These are phyloP conservation scores for Xyliphius kryptos DNA, from an alignment of 2,113 vertebrate genomes.

Conservation along the genomic window DNA sequence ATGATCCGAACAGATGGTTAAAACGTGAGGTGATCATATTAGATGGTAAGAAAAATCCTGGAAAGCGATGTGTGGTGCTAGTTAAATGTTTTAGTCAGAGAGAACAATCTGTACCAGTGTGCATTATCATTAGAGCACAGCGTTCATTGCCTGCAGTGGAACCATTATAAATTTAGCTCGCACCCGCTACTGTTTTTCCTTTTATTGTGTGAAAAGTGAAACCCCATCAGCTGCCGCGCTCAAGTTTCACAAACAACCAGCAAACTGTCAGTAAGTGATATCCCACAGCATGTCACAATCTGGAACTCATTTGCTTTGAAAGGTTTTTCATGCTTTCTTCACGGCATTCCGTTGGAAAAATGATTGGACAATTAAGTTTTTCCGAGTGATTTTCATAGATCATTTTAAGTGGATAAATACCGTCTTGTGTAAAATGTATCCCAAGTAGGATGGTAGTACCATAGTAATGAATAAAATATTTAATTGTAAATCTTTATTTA, in stretches of 20 bases:
- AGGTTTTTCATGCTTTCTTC: not conserved
- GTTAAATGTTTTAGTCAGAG: constrained; percentile 2
- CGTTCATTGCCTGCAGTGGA: constrained; percentile 5
- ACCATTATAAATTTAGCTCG: constrained; percentile 25
- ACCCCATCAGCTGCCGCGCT: constrained; percentile 21
- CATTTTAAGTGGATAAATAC: constrained; percentile 7
- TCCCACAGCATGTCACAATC: constrained; percentile 21
- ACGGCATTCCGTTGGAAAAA: constrained; percentile 17
- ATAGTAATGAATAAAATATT: too few species aligned
- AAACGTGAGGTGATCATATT: not conserved
- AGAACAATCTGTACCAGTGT: not conserved
- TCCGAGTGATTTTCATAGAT: not conserved
- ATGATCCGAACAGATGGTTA: not conserved
- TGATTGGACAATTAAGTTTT: constrained; percentile 14
- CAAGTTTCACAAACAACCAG: constrained; percentile 23
- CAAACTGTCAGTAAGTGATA: constrained; percentile 14
- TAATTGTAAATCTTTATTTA: too few species aligned
- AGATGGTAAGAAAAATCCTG: not conserved
- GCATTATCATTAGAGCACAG: constrained; percentile 11
- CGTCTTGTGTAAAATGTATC: constrained; percentile 20
- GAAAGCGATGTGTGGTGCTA: not conserved
- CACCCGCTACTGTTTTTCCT: constrained; percentile 2
- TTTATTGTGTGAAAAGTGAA: constrained; percentile 9
- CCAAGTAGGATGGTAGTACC: too few species aligned
- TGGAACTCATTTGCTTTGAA: constrained; percentile 13